Evolutionary conservation across 1,140 invertebrate species (phyloP), one percentile per base, ranked within the genome.

Genomic region (Zaprionus davidi): DNA sequence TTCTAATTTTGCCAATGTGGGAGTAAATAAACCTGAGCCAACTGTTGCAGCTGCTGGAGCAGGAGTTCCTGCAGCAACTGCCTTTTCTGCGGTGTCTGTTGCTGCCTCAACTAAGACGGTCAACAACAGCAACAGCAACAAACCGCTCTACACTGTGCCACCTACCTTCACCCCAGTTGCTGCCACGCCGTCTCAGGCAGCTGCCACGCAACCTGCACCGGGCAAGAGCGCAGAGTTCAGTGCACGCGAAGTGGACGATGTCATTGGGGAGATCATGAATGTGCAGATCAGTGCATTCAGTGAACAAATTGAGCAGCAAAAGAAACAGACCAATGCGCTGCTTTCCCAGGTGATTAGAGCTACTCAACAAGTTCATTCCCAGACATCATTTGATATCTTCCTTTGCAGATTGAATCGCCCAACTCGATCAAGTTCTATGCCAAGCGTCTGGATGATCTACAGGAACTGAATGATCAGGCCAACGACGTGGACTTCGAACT

Each of bases 211-310:
- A 44, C 44, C 34, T 34, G 1, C 12, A 9, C 2, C 5, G 0
- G 49, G 3, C 31, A 59, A 55, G 55, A 22, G 5, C 9, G 17
- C 53, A 2, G 71, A 74, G 41, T 56, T 73, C n/a, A 63, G 26
- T 17, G 55, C 59, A 6, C 49, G 76, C 13, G 82, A 78, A 49
- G 49, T 81, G 22, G 72, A 81, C 24, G 80, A 91, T 44, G 78
- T 92, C 7, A 83, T 93, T n/a, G 76, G 68, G 2, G 81, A 90
- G 58, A 90, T 93, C 46, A 92, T 93, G 65, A 84, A 90, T 22
- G 81, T 93, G 24, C 94, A 96, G 94, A 95, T 96, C 2, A 92
- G 94, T 26, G 93, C 94, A 49, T 96, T 96, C 81, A 94, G 95
- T 76, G 91, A 93, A 68, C 95, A 96, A 82, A 78, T 96, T 2